phyloP scores from a whole-genome alignment of 2,888 invertebrate genomes.

The Amiota minor region DNA sequence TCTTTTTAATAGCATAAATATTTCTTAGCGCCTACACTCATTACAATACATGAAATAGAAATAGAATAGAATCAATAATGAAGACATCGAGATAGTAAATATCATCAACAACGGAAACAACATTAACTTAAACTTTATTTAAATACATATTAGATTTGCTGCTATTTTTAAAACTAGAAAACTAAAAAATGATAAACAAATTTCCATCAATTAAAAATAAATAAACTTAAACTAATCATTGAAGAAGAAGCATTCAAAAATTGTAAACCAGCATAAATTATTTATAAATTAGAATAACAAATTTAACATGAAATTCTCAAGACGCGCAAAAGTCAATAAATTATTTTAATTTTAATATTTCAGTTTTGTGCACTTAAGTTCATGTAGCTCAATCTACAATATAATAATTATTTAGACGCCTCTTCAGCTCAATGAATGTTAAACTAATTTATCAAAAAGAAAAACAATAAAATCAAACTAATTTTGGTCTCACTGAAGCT shows the following conservation, averaged over 20 bases:
- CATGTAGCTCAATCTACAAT: neutral
- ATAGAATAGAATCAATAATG: conserved; percentile 10
- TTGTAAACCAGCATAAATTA: neutral
- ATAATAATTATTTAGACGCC: no score
- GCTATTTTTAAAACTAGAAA: neutral
- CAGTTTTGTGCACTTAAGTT: neutral
- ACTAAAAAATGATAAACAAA: neutral
- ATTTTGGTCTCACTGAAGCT: no score
- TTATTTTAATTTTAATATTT: no score
- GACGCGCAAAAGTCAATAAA: no score
- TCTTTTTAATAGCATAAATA: neutral
- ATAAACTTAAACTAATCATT: conserved; percentile 4
- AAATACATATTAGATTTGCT: neutral
- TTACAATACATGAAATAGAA: neutral
- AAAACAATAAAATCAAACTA: neutral
- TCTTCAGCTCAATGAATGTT: neutral
- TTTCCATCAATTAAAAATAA: conserved; percentile 17
- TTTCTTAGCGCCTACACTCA: no score
- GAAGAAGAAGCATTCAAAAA: neutral
- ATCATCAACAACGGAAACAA: neutral
- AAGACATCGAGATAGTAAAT: conserved; percentile 17
- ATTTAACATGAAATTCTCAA: no score
- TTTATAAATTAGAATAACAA: neutral
- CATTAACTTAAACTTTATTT: neutral
- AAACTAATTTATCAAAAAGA: conserved; percentile 20